These are phyloP conservation scores for Pollicipes pollicipes DNA, from an alignment of 1,140 invertebrate species.

Conservation along the genomic window DNA sequence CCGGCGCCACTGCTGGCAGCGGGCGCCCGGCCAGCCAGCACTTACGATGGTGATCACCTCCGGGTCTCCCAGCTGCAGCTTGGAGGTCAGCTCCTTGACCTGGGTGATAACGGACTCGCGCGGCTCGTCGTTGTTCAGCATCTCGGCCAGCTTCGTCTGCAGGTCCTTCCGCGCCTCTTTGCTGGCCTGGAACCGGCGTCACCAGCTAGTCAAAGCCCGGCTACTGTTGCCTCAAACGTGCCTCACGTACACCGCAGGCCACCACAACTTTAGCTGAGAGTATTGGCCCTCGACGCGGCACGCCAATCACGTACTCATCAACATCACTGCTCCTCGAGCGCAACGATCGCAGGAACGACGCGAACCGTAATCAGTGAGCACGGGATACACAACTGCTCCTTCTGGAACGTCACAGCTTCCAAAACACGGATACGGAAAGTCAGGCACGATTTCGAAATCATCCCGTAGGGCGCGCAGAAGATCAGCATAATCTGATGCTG, in stretches of 20 bases:
- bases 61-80: not conserved
- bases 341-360: slow-evolving; percentile 64
- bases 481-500: no score
- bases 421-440: no score
- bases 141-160: not conserved
- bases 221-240: slow-evolving; percentile 13
- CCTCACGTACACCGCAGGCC: slow-evolving; percentile 15
- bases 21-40: not conserved
- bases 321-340: slow-evolving; percentile 60
- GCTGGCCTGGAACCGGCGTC: slow-evolving; percentile 20
- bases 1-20: no score
- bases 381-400: no score
- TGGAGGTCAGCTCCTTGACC: not conserved
- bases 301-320: slow-evolving; percentile 71
- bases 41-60: not conserved
- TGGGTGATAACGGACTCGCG: not conserved
- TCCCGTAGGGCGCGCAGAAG: no score
- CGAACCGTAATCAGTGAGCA: slow-evolving; percentile 59
- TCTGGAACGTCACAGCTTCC: no score
- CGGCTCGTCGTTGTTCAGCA: slow-evolving; percentile 3
- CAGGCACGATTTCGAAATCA: no score
- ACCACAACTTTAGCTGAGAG: slow-evolving; percentile 20
- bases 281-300: slow-evolving; percentile 11
- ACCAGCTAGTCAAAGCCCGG: no score
- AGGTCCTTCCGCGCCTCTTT: not conserved